Evolutionary conservation across 2,888 invertebrate species (phyloP).

Genomic region (Nemotelus pantherinus): DNA sequence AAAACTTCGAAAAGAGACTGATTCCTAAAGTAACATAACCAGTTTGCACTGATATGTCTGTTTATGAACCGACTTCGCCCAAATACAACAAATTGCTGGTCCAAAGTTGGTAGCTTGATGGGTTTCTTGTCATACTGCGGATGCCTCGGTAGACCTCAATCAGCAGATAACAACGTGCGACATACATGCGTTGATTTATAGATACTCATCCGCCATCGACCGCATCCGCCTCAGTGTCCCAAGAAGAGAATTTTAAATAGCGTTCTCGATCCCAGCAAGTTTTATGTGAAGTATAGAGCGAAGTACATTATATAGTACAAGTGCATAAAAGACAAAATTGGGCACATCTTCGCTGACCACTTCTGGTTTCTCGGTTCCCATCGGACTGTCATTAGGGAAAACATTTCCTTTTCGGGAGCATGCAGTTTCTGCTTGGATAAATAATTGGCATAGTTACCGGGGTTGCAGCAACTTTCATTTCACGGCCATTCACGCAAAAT

Average conservation of each 20-base stretch:
- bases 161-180: slow-evolving; percentile 20
- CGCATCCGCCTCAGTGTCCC: slow-evolving; percentile 2
- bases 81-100: not conserved
- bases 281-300: not conserved
- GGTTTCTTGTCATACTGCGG: slow-evolving; percentile 25
- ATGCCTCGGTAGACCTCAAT: slow-evolving; percentile 36
- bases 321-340: slow-evolving; percentile 35
- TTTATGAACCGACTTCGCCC: not conserved
- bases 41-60: too few relatives aligned
- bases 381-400: not conserved
- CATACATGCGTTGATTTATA: slow-evolving; percentile 37
- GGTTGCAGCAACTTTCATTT: too few relatives aligned
- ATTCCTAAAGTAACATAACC: too few relatives aligned
- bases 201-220: slow-evolving; percentile 21
- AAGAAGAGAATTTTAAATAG: too few relatives aligned
- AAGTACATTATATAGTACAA: slow-evolving; percentile 14
- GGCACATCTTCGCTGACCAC: slow-evolving; percentile 36
- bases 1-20: too few relatives aligned
- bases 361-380: slow-evolving; percentile 36
- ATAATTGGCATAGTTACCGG: too few relatives aligned
- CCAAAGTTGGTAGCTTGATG: not conserved
- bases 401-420: slow-evolving; percentile 27
- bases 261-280: too few relatives aligned
- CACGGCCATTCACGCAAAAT: too few relatives aligned
- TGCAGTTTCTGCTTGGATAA: not conserved